A percentile compares a stretch with the other conserved stretches of the same genome.
Evolutionary conservation across 2,113 vertebrate species (phyloP).

Genomic region (Rhinolophus ferrumequinum): DNA sequence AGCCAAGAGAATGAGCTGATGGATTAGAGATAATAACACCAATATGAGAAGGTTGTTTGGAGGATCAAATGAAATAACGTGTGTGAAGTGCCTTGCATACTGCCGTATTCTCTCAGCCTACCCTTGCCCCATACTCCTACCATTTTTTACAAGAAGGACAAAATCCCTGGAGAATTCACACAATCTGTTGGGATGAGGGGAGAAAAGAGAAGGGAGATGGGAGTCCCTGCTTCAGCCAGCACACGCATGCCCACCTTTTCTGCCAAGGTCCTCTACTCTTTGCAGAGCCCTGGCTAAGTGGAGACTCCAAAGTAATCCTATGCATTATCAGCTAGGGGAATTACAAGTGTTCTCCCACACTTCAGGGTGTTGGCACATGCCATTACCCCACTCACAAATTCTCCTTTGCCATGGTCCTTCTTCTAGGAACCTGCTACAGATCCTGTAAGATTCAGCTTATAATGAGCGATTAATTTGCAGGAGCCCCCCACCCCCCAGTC

Average conservation of each 20-base stretch:
- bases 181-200: not conserved
- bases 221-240: not conserved
- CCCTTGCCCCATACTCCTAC: not conserved
- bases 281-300: not conserved
- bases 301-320: not conserved
- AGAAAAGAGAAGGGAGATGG: not conserved
- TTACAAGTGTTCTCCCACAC: not conserved
- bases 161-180: not conserved
- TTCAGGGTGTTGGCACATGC: not conserved
- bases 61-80: not conserved
- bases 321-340: not conserved
- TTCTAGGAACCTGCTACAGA: not conserved
- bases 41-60: not conserved
- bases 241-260: not conserved
- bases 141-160: not conserved
- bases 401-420: not conserved
- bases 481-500: accelerated
- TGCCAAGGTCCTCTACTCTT: not conserved
- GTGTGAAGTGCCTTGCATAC: not conserved
- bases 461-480: not conserved
- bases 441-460: not conserved
- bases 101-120: not conserved
- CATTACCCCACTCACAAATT: too few relatives aligned
- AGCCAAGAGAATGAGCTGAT: not conserved
- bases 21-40: not conserved